A percentile compares a stretch with the other conserved stretches of the same genome.
phyloP scores from a whole-genome alignment of 2,888 invertebrate genomes.

The Augochlorella aurata region DNA sequence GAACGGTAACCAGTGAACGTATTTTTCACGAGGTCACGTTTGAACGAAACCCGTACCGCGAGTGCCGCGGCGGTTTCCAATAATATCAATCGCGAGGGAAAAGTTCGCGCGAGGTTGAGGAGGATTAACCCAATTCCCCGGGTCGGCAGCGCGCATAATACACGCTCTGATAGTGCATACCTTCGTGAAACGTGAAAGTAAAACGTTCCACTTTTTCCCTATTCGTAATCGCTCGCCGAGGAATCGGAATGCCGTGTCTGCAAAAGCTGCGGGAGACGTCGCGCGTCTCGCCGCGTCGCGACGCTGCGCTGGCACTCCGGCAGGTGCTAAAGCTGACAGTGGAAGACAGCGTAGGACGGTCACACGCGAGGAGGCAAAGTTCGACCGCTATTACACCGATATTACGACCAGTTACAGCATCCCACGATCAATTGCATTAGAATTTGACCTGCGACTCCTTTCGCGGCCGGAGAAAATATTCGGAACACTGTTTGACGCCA shows the following conservation, averaged over 20 bases:
- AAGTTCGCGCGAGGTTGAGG: background rate
- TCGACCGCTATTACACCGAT: conserved; percentile 31
- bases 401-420: conserved; percentile 31
- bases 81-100: background rate
- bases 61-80: background rate
- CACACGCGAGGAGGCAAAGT: conserved; percentile 2
- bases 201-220: conserved; percentile 56
- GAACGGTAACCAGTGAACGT: background rate
- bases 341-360: background rate
- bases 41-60: conserved; percentile 6
- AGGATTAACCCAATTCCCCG: conserved; percentile 31
- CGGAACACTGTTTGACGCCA: conserved; percentile 24
- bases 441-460: conserved; percentile 16
- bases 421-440: conserved; percentile 48
- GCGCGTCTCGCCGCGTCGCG: too few species aligned
- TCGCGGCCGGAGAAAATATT: conserved; percentile 4
- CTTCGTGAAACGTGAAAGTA: conserved; percentile 54
- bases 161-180: conserved; percentile 43
- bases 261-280: conserved; percentile 7
- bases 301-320: background rate
- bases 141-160: background rate
- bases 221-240: conserved; percentile 42
- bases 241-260: conserved; percentile 18
- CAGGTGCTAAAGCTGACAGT: conserved; percentile 1
- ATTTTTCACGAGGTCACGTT: conserved; percentile 18